Conservation (phyloP, 64 coral and sea anemone genomes). For the Porites lutea region DNA sequence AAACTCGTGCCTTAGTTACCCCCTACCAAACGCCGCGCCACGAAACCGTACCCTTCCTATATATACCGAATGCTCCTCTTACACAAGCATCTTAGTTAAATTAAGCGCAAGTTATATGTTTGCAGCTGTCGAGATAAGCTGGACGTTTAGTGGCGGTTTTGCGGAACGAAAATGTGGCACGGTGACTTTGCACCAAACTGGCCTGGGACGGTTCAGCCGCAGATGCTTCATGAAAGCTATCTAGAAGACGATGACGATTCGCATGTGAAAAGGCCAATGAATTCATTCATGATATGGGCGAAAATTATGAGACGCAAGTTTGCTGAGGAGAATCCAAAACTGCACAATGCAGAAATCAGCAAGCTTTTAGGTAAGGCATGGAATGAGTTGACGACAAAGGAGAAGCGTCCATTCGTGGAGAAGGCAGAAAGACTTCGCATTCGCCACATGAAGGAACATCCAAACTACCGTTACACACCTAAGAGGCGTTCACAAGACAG, state of each 20-base stretch:
- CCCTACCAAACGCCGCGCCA: conserved; percentile 31
- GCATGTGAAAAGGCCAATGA: conserved; percentile 98
- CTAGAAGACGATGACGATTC: conserved; percentile 92
- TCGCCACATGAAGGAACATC: conserved; percentile 98
- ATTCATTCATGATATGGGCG: conserved; percentile 99
- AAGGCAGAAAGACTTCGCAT: conserved; percentile 98
- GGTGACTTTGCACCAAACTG: conserved; percentile 44
- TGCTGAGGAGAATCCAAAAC: conserved; percentile 97
- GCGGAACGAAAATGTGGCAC: conserved; percentile 62
- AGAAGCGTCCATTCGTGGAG: conserved; percentile 97
- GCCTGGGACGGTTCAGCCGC: conserved; percentile 49
- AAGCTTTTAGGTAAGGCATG: conserved; percentile 97
- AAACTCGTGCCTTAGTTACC: conserved; percentile 50
- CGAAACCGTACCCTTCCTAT: conserved; percentile 21
- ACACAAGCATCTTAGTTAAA: conserved; percentile 14
- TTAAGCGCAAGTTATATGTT: conserved; percentile 12
- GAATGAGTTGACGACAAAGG: conserved; percentile 98
- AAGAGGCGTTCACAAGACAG: conserved; percentile 81
- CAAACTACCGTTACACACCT: conserved; percentile 96
- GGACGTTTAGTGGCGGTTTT: conserved; percentile 1
- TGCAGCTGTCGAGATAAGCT: conserved; percentile 14
- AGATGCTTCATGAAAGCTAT: conserved; percentile 45
- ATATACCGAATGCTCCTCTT: background rate
- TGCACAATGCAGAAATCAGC: conserved; percentile 97
- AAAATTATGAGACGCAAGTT: conserved; percentile 99